A percentile compares a stretch with the other conserved stretches of the same genome.
Evolutionary conservation across 1,140 invertebrate species (phyloP).

Genomic region (Lepeophtheirus salmonis): DNA sequence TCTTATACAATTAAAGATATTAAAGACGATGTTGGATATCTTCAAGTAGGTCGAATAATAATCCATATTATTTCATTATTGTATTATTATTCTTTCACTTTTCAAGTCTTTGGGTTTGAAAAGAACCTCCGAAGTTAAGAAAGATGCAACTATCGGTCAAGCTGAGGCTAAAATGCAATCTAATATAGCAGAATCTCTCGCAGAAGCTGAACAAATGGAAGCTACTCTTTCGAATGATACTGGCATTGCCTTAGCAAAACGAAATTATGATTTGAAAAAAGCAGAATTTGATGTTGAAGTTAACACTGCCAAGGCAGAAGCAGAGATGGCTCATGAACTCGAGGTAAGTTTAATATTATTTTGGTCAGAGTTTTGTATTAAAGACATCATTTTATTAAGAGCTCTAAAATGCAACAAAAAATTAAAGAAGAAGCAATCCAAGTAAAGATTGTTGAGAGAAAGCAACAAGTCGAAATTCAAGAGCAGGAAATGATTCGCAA

Average conservation of each 20-base stretch:
- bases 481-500: slow-evolving; percentile 45
- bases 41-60: neutral
- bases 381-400: neutral
- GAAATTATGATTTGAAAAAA: slow-evolving; percentile 89
- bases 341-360: slow-evolving; percentile 47
- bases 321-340: slow-evolving; percentile 80
- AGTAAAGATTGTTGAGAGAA: slow-evolving; percentile 72
- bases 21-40: slow-evolving; percentile 16
- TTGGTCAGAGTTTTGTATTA: too few relatives aligned
- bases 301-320: slow-evolving; percentile 51
- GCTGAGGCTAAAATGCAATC: slow-evolving; percentile 73
- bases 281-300: slow-evolving; percentile 86
- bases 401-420: slow-evolving; percentile 62
- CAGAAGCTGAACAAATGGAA: slow-evolving; percentile 84
- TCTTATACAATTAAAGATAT: slow-evolving; percentile 94
- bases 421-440: slow-evolving; percentile 94
- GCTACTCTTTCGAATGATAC: slow-evolving; percentile 67
- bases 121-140: slow-evolving; percentile 81
- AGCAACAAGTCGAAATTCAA: slow-evolving; percentile 68
- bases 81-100: neutral
- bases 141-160: slow-evolving; percentile 73
- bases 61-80: too few relatives aligned
- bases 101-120: slow-evolving; percentile 54
- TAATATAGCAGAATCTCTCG: slow-evolving; percentile 72
- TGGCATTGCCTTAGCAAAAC: slow-evolving; percentile 79